A percentile compares a stretch with the other conserved stretches of the same genome.
Evolutionary conservation across 30 jellyfish, hydroid and myxozoan species (phyloP).

Genomic region (Pelagia noctiluca): DNA sequence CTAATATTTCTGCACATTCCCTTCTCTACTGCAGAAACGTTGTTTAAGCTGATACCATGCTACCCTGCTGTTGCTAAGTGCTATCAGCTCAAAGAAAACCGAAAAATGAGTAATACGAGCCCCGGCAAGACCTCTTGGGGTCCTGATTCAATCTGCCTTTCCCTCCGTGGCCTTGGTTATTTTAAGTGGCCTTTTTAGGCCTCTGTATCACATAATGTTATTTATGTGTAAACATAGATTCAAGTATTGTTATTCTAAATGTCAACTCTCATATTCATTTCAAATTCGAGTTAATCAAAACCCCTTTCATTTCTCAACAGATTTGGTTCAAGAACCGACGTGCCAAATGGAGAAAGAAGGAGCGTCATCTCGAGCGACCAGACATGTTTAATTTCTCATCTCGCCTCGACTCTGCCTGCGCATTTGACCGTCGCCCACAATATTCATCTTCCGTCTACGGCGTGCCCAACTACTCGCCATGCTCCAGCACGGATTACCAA

Average conservation of each 20-base stretch:
- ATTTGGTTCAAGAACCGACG: constrained; percentile 97
- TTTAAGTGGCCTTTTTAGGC: too few species aligned
- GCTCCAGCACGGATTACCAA: constrained; percentile 72
- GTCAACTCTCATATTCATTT: background rate
- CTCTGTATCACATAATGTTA: too few species aligned
- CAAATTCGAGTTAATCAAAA: background rate
- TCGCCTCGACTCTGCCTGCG: constrained; percentile 86
- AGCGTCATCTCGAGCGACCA: constrained; percentile 96
- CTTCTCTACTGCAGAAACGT: too few species aligned
- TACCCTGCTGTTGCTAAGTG: too few species aligned
- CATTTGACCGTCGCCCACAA: constrained; percentile 85
- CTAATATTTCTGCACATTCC: too few species aligned
- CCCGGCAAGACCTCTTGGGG: too few species aligned
- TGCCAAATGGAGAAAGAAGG: constrained; percentile 97
- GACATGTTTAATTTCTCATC: constrained; percentile 85
- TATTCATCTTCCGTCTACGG: constrained; percentile 81
- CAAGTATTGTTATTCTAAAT: background rate
- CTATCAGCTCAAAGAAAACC: too few species aligned
- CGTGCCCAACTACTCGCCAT: constrained; percentile 72
- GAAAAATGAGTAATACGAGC: too few species aligned
- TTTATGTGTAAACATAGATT: too few species aligned
- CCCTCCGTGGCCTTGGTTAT: too few species aligned
- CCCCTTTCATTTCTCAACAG: constrained; percentile 27
- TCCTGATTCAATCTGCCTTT: too few species aligned
- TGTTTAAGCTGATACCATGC: too few species aligned